Conservation (phyloP, 2,797 vertebrate species). For the Coluber constrictor region DNA sequence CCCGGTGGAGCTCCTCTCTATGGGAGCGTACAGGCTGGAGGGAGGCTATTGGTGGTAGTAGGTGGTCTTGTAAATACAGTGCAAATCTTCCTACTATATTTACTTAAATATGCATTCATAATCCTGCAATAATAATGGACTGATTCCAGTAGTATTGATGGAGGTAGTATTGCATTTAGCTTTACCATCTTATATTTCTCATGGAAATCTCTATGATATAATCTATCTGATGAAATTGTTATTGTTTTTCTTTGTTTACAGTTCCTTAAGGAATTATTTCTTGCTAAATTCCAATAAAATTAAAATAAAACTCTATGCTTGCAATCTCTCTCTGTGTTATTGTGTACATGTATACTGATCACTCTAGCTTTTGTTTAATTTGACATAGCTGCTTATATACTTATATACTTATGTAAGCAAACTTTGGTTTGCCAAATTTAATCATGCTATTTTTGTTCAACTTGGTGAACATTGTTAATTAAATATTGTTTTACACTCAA, state of each 20-base stretch:
- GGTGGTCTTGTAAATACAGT: not conserved
- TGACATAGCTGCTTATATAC: not conserved
- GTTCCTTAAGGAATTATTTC: conserved; percentile 48
- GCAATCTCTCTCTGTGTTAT: not conserved
- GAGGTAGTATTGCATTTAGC: not conserved
- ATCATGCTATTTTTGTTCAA: conserved; percentile 2
- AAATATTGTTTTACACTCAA: conserved; percentile 1
- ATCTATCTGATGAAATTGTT: not conserved
- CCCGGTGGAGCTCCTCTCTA: too few species aligned
- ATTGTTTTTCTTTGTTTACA: not conserved
- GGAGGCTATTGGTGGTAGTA: too few species aligned
- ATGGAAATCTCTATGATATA: not conserved
- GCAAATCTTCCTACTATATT: not conserved
- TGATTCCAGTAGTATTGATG: not conserved
- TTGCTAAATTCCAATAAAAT: conserved; percentile 47
- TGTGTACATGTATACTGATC: too few species aligned
- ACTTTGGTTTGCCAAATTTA: not conserved
- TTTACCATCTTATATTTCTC: not conserved
- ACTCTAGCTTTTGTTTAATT: conserved; percentile 12
- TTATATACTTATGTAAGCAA: not conserved
- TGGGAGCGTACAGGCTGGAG: too few species aligned
- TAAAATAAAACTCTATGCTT: conserved; percentile 21
- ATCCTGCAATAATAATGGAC: not conserved
- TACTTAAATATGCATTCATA: not conserved
- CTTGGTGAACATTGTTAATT: conserved; percentile 13